A percentile compares a stretch with the other conserved stretches of the same genome.
phyloP scores from a whole-genome alignment of 1,140 invertebrate genomes.

The Listronotus oregonensis region DNA sequence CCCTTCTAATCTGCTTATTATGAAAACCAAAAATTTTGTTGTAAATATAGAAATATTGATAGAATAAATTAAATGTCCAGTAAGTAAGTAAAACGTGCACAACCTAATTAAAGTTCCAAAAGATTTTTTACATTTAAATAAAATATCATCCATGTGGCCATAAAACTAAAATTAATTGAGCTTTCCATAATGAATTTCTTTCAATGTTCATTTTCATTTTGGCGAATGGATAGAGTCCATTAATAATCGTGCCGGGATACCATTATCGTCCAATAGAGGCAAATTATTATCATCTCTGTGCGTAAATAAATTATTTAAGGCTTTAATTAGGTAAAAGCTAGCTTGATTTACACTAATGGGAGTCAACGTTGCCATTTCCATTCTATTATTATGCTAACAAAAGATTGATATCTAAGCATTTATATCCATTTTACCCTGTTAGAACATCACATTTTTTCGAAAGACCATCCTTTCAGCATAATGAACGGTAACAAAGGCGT shows the following conservation, averaged over 20 bases:
- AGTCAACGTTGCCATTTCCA: conserved; percentile 22
- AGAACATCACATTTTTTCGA: too few species aligned
- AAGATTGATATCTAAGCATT: conserved; percentile 4
- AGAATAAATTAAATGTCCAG: too few species aligned
- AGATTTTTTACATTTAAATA: not conserved
- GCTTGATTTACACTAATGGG: conserved; percentile 22
- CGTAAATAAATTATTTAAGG: conserved; percentile 32
- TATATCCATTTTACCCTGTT: not conserved
- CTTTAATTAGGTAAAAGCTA: conserved; percentile 35
- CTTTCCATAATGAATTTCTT: conserved; percentile 24
- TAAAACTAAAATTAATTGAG: conserved; percentile 10
- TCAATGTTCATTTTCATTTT: conserved; percentile 17
- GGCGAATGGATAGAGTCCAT: conserved; percentile 12
- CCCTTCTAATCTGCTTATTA: too few species aligned
- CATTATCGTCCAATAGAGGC: conserved; percentile 30
- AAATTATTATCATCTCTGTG: conserved; percentile 27
- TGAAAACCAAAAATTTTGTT: too few species aligned
- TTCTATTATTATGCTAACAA: conserved; percentile 8
- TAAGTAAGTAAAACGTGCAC: too few species aligned
- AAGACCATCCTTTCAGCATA: too few species aligned
- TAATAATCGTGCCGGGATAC: conserved; percentile 26
- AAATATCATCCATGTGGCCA: conserved; percentile 1
- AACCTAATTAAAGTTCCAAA: too few species aligned
- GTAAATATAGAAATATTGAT: too few species aligned
- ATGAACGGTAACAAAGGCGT: too few species aligned